phyloP scores from a whole-genome alignment of 2,113 vertebrate species.

The Hippolais icterina region DNA sequence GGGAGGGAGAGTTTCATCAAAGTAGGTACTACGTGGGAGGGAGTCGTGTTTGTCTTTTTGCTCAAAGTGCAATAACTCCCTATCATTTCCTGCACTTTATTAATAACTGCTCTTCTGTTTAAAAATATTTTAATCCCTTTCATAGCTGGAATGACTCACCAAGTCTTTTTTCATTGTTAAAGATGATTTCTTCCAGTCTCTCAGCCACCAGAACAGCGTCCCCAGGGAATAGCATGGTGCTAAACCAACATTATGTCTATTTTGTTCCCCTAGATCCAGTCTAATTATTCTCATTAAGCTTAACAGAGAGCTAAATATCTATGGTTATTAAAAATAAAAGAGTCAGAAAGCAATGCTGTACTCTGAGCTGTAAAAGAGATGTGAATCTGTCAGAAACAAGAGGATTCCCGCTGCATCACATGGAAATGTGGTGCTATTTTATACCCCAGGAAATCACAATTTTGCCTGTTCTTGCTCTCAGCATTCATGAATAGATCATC shows the following conservation, averaged over 20 bases:
- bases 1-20: constrained; percentile 31
- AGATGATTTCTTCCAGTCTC: constrained; percentile 14
- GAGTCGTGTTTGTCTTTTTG: constrained; percentile 53
- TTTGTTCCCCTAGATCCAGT: not conserved
- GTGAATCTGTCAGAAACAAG: not conserved
- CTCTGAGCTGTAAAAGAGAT: not conserved
- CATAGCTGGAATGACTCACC: constrained; percentile 30
- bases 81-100: constrained; percentile 64
- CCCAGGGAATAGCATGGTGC: not conserved
- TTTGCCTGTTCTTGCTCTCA: not conserved
- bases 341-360: not conserved
- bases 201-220: not conserved
- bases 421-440: not conserved
- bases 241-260: not conserved
- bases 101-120: constrained; percentile 63
- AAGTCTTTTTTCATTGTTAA: constrained; percentile 29
- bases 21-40: constrained; percentile 35
- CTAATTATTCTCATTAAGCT: constrained; percentile 1
- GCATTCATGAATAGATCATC: not conserved
- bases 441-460: not conserved
- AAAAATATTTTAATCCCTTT: constrained; percentile 64
- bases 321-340: not conserved
- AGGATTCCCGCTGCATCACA: not conserved
- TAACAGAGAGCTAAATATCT: not conserved
- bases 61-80: constrained; percentile 41